These are phyloP conservation scores for Pontoporia blainvillei DNA, from an alignment of 2,113 vertebrate genomes.

Conservation along the genomic window DNA sequence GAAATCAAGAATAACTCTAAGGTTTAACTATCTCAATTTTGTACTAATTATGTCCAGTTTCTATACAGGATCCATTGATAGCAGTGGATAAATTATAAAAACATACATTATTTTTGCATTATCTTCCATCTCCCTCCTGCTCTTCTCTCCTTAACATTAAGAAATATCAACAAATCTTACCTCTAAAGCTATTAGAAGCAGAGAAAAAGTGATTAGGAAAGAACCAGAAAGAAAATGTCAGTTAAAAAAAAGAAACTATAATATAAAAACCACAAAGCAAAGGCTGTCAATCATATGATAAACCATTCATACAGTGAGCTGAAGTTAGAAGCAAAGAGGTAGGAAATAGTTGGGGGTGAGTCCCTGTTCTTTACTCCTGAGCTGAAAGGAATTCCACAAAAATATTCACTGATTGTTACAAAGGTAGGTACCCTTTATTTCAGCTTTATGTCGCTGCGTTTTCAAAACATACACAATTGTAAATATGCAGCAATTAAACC, in stretches of 20 bases:
- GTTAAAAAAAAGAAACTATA: background rate
- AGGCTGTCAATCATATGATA: background rate
- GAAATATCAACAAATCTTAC: constrained; percentile 10
- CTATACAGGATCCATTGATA: constrained; percentile 13
- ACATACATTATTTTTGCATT: background rate
- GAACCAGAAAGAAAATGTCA: background rate
- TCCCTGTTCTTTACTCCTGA: background rate
- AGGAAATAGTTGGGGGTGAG: background rate
- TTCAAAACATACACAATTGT: background rate
- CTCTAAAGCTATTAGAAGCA: background rate
- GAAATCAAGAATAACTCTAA: constrained; percentile 57
- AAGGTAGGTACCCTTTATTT: background rate
- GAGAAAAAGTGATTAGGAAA: background rate
- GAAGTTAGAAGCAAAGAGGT: background rate
- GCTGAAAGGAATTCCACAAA: background rate
- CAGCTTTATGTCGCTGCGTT: background rate
- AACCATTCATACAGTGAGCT: background rate
- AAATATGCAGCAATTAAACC: background rate
- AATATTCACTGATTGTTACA: background rate
- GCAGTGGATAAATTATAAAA: constrained; percentile 26
- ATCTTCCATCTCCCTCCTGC: background rate
- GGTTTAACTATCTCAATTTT: constrained; percentile 62
- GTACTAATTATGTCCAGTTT: constrained; percentile 60
- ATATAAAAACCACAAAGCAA: background rate
- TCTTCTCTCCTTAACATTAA: background rate